Evolutionary conservation across 1,140 invertebrate genomes (phyloP), one percentile per base, ranked within the genome.

Genomic region (Cydia fagiglandana): DNA sequence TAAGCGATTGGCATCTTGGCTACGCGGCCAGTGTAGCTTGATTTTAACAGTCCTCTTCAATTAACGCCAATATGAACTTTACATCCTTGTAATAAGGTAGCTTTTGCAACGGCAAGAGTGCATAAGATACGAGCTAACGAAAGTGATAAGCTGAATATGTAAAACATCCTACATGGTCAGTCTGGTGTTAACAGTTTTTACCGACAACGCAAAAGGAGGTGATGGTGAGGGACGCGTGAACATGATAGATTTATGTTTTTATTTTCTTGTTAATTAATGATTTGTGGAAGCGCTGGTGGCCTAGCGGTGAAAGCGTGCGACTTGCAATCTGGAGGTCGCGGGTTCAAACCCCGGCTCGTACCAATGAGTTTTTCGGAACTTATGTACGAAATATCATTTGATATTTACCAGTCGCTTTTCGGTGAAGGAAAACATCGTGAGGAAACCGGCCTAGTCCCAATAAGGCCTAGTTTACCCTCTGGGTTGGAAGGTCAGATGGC

Each of bases 141-240:
- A 53, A 53, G n/a, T 53, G 17, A 24, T 61, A 2, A 4, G 20
- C 38, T 12, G 6, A n/a, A 12, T 61, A 61, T 61, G 20, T 61
- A 61, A 56, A 24, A 61, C 50, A 53, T 17, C 56, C 56, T 24
- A 61, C 56, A 61, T 61, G 56, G 20, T 4, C 56, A 61, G 56
- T 61, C 20, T 61, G 17, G 56, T 61, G 56, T 61, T 61, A 61
- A n/a, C 56, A 24, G 7, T 61, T 61, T 61, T 61, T 61, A 61
- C 56, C 56, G 56, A 61, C 56, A 12, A 61, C 56, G 56, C 56
- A 61, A 61, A 61, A 61, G 56, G 56, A 61, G 20, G 20, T 61
- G 20, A 61, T 24, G 56, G 56, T 12, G 56, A 17, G 53, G n/a
- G 17, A 24, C 17, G 56, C 20, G 56, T 61, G 56, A 61, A 61